Evolutionary conservation across 2,113 vertebrate species (phyloP).

Genomic region (Guaruba guarouba): DNA sequence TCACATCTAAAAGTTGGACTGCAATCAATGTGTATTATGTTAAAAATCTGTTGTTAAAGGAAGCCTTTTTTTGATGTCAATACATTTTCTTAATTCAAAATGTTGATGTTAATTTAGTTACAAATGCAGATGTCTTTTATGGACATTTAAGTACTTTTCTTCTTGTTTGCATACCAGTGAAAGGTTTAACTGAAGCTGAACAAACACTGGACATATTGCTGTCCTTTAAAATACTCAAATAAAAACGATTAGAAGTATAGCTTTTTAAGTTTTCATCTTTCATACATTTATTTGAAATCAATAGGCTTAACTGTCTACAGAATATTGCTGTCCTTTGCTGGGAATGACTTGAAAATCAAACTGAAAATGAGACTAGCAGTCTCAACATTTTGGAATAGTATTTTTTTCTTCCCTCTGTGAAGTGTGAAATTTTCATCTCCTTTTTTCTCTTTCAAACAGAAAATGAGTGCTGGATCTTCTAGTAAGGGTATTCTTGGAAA

Average conservation of each 20-base stretch:
- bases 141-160: constrained; percentile 60
- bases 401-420: neutral
- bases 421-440: neutral
- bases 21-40: constrained; percentile 70
- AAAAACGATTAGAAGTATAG: neutral
- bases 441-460: constrained; percentile 20
- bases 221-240: constrained; percentile 28
- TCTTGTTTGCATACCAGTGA: constrained; percentile 62
- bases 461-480: constrained; percentile 3
- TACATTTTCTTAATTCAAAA: constrained; percentile 74
- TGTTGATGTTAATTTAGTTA: constrained; percentile 76
- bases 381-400: constrained; percentile 13
- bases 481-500: neutral
- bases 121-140: constrained; percentile 66
- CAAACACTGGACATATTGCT: constrained; percentile 25
- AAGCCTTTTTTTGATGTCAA: constrained; percentile 73
- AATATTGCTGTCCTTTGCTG: neutral
- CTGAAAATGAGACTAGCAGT: neutral
- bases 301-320: neutral
- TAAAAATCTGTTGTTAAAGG: constrained; percentile 71
- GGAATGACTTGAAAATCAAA: constrained; percentile 6
- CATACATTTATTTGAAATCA: constrained; percentile 18
- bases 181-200: constrained; percentile 74
- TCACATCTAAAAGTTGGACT: constrained; percentile 77
- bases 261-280: constrained; percentile 45